These are phyloP conservation scores for Sinodicranocentrus sp. DNA, from an alignment of 2,888 invertebrate species.

Conservation along the genomic window DNA sequence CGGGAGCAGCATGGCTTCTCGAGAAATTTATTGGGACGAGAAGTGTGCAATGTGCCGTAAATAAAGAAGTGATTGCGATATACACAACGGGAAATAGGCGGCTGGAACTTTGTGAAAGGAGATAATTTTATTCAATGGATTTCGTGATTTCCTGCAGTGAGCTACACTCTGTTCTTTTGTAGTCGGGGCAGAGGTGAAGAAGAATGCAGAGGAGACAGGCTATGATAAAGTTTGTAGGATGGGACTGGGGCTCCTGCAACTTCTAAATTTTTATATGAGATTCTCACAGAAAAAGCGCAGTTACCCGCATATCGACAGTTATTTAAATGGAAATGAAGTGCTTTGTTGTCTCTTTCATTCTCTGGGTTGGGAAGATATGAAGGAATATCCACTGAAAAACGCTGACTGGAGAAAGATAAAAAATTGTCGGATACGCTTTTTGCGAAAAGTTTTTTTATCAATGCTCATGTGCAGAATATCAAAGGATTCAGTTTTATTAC, in stretches of 20 bases:
- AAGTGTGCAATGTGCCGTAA: background rate
- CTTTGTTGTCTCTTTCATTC: background rate
- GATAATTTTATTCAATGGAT: constrained; percentile 27
- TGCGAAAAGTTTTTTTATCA: too few species aligned
- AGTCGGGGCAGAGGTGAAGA: background rate
- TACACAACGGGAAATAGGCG: background rate
- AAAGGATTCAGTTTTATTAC: too few species aligned
- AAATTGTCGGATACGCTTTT: too few species aligned
- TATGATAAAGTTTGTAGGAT: too few species aligned
- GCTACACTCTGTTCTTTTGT: background rate
- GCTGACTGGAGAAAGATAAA: too few species aligned
- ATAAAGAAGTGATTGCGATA: constrained; percentile 11
- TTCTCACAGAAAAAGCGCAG: background rate
- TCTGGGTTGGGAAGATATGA: too few species aligned
- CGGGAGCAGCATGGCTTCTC: background rate
- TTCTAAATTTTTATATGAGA: too few species aligned
- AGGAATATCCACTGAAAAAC: too few species aligned
- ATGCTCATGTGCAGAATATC: too few species aligned
- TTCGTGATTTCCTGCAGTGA: constrained; percentile 25
- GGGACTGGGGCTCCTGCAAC: too few species aligned
- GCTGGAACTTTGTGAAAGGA: background rate
- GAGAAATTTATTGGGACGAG: background rate
- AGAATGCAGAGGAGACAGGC: background rate
- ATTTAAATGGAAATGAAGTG: background rate
- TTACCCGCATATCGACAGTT: background rate